phyloP scores from a whole-genome alignment of 2,797 vertebrate genomes.

The Peromyscus nudipes region DNA sequence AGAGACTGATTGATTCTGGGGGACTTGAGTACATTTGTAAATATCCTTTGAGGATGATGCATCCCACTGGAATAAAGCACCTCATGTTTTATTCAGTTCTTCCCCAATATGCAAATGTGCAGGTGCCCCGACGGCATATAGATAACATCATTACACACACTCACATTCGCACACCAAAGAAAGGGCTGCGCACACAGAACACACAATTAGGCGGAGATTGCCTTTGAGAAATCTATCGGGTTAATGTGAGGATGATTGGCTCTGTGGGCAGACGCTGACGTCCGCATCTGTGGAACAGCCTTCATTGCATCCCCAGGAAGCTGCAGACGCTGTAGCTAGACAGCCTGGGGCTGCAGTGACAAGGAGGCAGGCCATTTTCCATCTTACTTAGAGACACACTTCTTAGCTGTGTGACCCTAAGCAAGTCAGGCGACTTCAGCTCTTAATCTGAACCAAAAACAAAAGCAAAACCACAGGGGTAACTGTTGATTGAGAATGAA shows the following conservation, averaged over 20 bases:
- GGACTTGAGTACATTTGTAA: slow-evolving; percentile 80
- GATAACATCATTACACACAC: slow-evolving; percentile 79
- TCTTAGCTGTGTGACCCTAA: not conserved
- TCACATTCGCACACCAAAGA: slow-evolving; percentile 69
- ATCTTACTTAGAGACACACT: not conserved
- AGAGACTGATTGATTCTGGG: slow-evolving; percentile 78
- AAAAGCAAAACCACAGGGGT: not conserved
- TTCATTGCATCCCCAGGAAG: not conserved
- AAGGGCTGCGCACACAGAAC: slow-evolving; percentile 73
- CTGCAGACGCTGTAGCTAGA: not conserved
- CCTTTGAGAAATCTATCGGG: slow-evolving; percentile 68
- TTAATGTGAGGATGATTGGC: slow-evolving; percentile 41
- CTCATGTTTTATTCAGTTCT: slow-evolving; percentile 84
- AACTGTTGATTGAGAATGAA: not conserved
- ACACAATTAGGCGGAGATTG: slow-evolving; percentile 73
- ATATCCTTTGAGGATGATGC: slow-evolving; percentile 77
- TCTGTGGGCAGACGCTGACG: not conserved
- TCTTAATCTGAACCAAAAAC: slow-evolving; percentile 23
- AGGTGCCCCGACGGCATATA: slow-evolving; percentile 81
- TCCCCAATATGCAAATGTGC: slow-evolving; percentile 81
- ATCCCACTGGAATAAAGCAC: slow-evolving; percentile 78
- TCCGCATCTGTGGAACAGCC: not conserved
- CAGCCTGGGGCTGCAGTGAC: not conserved
- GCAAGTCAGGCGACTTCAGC: slow-evolving; percentile 3
- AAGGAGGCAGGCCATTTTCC: not conserved